Conservation (phyloP, 2,113 vertebrate species). For the Pluvialis apricaria region DNA sequence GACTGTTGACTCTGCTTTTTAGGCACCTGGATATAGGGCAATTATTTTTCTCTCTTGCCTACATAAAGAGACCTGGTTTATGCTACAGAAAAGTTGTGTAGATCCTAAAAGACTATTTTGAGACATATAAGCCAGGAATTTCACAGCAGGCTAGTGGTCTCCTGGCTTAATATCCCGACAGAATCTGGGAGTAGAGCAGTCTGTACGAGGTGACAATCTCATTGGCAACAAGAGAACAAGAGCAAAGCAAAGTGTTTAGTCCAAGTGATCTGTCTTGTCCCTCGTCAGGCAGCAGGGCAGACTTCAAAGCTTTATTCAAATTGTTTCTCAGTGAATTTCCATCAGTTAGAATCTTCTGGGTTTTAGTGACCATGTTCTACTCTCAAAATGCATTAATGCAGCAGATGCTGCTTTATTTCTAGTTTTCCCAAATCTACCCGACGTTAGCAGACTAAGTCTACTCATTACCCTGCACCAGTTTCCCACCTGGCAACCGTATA, state of each 20-base stretch:
- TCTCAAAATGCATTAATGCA: not conserved
- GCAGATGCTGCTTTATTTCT: not conserved
- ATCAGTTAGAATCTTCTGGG: not conserved
- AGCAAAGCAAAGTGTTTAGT: not conserved
- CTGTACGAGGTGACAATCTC: not conserved
- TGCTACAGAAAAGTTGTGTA: not conserved
- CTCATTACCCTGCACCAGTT: not conserved
- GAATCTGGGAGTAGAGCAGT: not conserved
- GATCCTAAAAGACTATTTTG: not conserved
- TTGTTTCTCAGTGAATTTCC: not conserved
- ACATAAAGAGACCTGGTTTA: not conserved
- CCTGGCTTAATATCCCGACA: not conserved
- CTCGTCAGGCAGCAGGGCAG: not conserved
- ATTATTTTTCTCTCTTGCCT: constrained; percentile 26
- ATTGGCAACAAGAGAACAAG: not conserved
- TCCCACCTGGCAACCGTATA: not conserved
- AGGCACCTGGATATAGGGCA: not conserved
- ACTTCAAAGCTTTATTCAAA: not conserved
- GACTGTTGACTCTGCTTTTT: not conserved
- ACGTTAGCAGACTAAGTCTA: not conserved
- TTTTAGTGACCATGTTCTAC: not conserved
- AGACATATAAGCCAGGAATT: not conserved
- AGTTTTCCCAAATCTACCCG: not conserved
- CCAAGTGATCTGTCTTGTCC: not conserved
- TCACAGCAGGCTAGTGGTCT: not conserved